Percentiles rank a stretch among this genome's conserved stretches.
phyloP scores from a whole-genome alignment of 2,113 vertebrate species.

The Chaetura pelagica region DNA sequence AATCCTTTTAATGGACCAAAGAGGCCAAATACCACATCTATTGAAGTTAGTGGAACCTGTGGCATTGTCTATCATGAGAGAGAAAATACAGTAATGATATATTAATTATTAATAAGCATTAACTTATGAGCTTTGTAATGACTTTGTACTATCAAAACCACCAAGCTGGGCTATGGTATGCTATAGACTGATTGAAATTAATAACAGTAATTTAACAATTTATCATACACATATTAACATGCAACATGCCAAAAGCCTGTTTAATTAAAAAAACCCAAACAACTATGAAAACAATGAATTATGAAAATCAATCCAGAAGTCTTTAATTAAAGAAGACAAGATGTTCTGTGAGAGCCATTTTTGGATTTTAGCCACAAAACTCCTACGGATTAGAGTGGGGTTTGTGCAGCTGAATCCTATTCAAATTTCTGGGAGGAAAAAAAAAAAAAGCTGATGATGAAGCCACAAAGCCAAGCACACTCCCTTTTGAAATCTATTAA shows the following conservation, averaged over 20 bases:
- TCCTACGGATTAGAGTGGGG: not conserved
- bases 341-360: not conserved
- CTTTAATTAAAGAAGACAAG: not conserved
- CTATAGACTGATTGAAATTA: not conserved
- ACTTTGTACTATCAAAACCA: not conserved
- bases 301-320: not conserved
- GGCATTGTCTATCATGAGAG: not conserved
- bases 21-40: not conserved
- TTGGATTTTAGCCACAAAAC: not conserved
- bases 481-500: not conserved
- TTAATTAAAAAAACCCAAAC: not conserved
- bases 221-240: not conserved
- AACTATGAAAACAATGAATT: not conserved
- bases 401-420: not conserved
- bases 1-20: not conserved
- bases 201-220: not conserved
- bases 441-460: not conserved
- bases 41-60: not conserved
- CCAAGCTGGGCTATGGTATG: not conserved
- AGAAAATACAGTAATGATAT: not conserved
- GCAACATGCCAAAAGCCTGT: not conserved
- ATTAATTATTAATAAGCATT: not conserved
- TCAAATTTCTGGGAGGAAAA: not conserved
- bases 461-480: not conserved
- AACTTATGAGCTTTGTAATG: not conserved